Evolutionary conservation across 2,113 vertebrate species (phyloP).

Genomic region (Lichenostomus cassidix): DNA sequence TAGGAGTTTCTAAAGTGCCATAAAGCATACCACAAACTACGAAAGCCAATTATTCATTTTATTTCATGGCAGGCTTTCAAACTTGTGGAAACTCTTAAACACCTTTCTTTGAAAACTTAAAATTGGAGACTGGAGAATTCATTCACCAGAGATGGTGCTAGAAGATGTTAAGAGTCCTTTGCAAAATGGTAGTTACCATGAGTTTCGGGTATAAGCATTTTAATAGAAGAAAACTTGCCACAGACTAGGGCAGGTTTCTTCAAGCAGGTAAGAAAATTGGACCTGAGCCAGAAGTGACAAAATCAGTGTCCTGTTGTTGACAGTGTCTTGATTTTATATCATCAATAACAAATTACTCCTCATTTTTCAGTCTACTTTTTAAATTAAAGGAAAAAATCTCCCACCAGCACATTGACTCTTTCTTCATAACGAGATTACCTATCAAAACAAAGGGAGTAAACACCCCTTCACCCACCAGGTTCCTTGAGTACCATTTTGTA

Average conservation of each 20-base stretch:
- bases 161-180: background rate
- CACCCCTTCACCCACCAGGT: background rate
- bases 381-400: background rate
- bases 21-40: background rate
- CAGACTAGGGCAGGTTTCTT: background rate
- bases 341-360: background rate
- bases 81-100: background rate
- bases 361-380: background rate
- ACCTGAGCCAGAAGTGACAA: background rate
- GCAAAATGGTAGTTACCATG: rapidly evolving
- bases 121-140: background rate
- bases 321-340: background rate
- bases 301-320: background rate
- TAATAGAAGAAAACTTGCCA: background rate
- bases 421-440: background rate
- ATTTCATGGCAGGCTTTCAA: constrained; percentile 13
- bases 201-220: background rate
- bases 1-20: background rate
- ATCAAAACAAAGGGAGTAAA: background rate
- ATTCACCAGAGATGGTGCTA: background rate
- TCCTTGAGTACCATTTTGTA: background rate
- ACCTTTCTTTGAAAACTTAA: background rate
- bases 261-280: background rate
- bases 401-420: background rate
- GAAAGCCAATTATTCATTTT: background rate